phyloP scores from a whole-genome alignment of 2,888 invertebrate genomes.

The Drosophila villosipedis region DNA sequence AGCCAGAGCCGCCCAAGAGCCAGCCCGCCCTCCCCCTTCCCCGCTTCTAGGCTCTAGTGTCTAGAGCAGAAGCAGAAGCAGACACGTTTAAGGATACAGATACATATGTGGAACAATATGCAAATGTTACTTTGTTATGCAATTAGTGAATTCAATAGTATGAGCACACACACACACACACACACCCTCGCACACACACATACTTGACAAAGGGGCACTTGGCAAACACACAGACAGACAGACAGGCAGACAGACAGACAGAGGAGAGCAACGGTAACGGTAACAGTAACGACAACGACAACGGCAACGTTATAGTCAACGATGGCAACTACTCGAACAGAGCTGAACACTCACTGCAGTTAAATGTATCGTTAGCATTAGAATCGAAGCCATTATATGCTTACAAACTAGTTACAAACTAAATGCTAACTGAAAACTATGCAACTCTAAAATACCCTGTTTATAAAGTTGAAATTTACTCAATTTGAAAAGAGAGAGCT shows the following conservation, averaged over 20 bases:
- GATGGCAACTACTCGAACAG: conserved; percentile 61
- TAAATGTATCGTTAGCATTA: conserved; percentile 75
- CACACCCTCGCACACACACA: conserved; percentile 55
- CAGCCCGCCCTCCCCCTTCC: not conserved
- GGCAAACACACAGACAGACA: conserved; percentile 45
- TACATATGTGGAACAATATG: conserved; percentile 74
- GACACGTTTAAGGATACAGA: conserved; percentile 59
- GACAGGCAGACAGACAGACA: conserved; percentile 58
- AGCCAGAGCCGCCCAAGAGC: conserved; percentile 14
- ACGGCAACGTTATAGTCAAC: conserved; percentile 38
- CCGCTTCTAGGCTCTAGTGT: not conserved
- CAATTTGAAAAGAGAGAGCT: not conserved
- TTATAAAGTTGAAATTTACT: not conserved
- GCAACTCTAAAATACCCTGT: conserved; percentile 25
- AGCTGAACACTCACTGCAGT: conserved; percentile 65
- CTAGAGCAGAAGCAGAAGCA: conserved; percentile 21
- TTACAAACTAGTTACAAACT: conserved; percentile 50
- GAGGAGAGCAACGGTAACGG: conserved; percentile 28
- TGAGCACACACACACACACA: conserved; percentile 57
- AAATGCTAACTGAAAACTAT: conserved; percentile 12
- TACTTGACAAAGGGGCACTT: conserved; percentile 48
- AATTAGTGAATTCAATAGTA: conserved; percentile 82
- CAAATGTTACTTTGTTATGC: conserved; percentile 83
- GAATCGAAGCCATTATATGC: conserved; percentile 46
- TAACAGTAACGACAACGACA: conserved; percentile 15